Base-by-base conservation (phyloP, 2,113 vertebrate genomes). In the Rostratula benghalensis region DNA sequence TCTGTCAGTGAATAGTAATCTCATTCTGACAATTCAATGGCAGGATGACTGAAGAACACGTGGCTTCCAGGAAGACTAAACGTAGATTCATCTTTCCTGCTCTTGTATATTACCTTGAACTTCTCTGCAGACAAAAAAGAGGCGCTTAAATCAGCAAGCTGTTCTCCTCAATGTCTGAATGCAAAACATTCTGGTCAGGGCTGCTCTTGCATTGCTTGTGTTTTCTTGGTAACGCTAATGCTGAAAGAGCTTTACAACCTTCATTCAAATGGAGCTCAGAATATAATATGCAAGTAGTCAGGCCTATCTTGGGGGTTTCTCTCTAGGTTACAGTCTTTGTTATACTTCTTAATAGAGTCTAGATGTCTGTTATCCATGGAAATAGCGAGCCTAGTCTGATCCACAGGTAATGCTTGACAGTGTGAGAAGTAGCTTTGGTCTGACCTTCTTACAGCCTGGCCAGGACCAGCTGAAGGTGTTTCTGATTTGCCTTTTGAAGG, bases 141-240 rank as follows among this genome's bases (percentile, higher is more conserved):
- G 41, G 39, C 31, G 7, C 8, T 82, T 91, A 68, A 60, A 68
- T 71, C 75, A 76, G 39, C 7, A 73, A 68, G 20, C 13, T 37
- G 54, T 53, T 87, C 48, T 84, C 33, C 16, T 89, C 28, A 15
- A 53, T 71, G 57, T 65, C 68, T 60, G 57, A 76, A n/a, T n/a
- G 43, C 31, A 76, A 50, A 89, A 37, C 23, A 6, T 56, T 45
- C 35, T 51, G 30, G 15, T 51, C 25, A 21, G 5, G 56, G 33
- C 46, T 33, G 41, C 37, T 90, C 22, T 22, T 56, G 5, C 0
- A 1, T 61, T 82, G 53, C 81, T 78, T 0, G 0, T 61, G 28
- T 50, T 70, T 84, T 75, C 50, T 60, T 76, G 56, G 3, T 59
- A 24, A 21, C 17, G 51, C 21, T 59, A 19, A 59, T 91, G 59